A percentile compares a stretch with the other conserved stretches of the same genome.
Conservation (phyloP, 2,888 invertebrate genomes). For the Drosophila neotestacea region DNA sequence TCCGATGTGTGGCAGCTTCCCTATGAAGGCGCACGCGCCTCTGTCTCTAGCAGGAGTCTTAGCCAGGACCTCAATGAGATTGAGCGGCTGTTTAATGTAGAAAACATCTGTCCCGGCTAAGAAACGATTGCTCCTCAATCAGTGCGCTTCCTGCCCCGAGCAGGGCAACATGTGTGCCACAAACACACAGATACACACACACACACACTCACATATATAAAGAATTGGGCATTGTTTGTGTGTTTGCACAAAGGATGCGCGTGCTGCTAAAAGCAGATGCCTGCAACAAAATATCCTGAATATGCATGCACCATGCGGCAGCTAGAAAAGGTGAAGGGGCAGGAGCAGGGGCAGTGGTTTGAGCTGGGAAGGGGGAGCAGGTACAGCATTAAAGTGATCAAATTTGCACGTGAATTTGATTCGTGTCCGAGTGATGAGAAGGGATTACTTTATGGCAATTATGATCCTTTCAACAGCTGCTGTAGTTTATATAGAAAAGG, state of each 20-base stretch:
- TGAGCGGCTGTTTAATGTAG: slow-evolving; percentile 56
- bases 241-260: slow-evolving; percentile 72
- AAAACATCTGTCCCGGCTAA: slow-evolving; percentile 76
- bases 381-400: slow-evolving; percentile 36
- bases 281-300: slow-evolving; percentile 20
- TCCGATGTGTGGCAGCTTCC: slow-evolving; percentile 59
- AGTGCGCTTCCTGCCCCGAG: slow-evolving; percentile 75
- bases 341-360: not conserved
- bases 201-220: not conserved
- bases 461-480: slow-evolving; percentile 9
- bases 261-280: slow-evolving; percentile 73
- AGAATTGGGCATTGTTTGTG: slow-evolving; percentile 44
- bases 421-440: slow-evolving; percentile 36
- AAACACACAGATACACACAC: slow-evolving; percentile 25
- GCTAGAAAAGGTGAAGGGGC: slow-evolving; percentile 1
- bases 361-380: not conserved
- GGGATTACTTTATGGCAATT: slow-evolving; percentile 17
- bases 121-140: slow-evolving; percentile 73
- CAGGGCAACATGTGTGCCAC: slow-evolving; percentile 68
- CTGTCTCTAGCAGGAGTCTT: not conserved
- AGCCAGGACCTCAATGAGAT: slow-evolving; percentile 3
- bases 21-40: slow-evolving; percentile 56
- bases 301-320: slow-evolving; percentile 46
- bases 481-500: not conserved
- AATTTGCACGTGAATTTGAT: slow-evolving; percentile 70